phyloP scores from a whole-genome alignment of 1,140 invertebrate species.

The Drosophila seguyi region DNA sequence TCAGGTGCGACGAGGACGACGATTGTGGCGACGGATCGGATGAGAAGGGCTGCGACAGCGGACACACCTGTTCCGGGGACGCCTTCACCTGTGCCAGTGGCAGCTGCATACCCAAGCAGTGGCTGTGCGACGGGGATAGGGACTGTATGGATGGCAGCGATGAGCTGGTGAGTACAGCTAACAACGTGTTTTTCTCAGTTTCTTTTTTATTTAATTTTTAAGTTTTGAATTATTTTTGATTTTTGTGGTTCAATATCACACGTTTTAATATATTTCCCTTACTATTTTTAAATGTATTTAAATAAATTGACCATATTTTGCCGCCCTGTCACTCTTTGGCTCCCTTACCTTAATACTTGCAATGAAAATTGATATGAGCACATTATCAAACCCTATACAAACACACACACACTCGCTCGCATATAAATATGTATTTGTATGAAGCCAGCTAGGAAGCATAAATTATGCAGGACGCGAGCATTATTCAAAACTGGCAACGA shows the following conservation, averaged over 20 bases:
- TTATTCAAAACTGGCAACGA: constrained; percentile 72
- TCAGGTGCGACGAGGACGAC: constrained; percentile 94
- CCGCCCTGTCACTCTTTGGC: not conserved
- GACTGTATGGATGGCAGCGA: constrained; percentile 93
- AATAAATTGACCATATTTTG: not conserved
- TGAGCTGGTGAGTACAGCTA: constrained; percentile 87
- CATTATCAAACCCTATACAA: constrained; percentile 29
- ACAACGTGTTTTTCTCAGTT: no score
- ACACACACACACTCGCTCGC: constrained; percentile 22
- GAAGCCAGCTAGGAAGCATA: constrained; percentile 58
- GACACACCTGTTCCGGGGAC: constrained; percentile 87
- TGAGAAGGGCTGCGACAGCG: constrained; percentile 90
- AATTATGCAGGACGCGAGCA: constrained; percentile 77
- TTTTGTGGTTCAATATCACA: not conserved
- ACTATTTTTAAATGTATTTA: not conserved
- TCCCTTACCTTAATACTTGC: constrained; percentile 4
- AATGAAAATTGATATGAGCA: constrained; percentile 43
- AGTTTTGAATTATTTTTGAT: not conserved
- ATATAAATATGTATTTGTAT: constrained; percentile 46
- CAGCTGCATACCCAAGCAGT: constrained; percentile 89
- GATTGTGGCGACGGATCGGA: constrained; percentile 94
- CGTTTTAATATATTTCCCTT: not conserved
- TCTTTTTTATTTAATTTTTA: not conserved
- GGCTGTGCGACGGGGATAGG: constrained; percentile 93
- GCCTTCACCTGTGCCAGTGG: constrained; percentile 90